Conservation (phyloP, 2,797 vertebrate species). For the Sebastes trivittatus region DNA sequence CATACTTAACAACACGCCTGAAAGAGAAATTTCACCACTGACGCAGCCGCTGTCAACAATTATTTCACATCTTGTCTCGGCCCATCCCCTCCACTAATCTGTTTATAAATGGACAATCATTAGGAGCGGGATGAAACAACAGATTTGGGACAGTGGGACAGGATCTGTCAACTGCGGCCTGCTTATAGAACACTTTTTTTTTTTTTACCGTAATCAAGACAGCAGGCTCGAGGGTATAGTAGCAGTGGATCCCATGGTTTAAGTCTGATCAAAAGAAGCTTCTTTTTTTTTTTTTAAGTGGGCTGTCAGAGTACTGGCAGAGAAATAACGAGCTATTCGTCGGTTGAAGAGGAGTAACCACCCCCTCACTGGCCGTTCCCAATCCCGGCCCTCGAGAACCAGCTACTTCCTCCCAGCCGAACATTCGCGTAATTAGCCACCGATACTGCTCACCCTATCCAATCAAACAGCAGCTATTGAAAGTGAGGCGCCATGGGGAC, state of each 20-base stretch:
- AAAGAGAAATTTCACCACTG: conserved; percentile 4
- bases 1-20: background rate
- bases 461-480: conserved; percentile 64
- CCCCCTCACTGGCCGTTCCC: conserved; percentile 39
- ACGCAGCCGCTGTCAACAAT: background rate
- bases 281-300: conserved; percentile 8
- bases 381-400: conserved; percentile 42
- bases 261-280: conserved; percentile 55
- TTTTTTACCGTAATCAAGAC: conserved; percentile 8
- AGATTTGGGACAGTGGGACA: conserved; percentile 39
- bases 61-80: conserved; percentile 21
- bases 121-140: conserved; percentile 39
- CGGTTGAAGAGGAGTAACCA: conserved; percentile 33
- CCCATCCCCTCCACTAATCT: conserved; percentile 33
- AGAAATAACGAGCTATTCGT: conserved; percentile 50
- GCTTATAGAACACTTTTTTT: conserved; percentile 18
- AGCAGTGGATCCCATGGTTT: conserved; percentile 15
- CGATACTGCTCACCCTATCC: conserved; percentile 50
- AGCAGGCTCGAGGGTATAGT: background rate
- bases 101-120: conserved; percentile 45
- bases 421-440: conserved; percentile 63
- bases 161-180: conserved; percentile 32
- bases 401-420: conserved; percentile 43
- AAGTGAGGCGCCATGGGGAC: conserved; percentile 50
- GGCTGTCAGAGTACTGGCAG: conserved; percentile 29